phyloP scores from a whole-genome alignment of 1,140 invertebrate species.

The Diploscapter pachys region DNA sequence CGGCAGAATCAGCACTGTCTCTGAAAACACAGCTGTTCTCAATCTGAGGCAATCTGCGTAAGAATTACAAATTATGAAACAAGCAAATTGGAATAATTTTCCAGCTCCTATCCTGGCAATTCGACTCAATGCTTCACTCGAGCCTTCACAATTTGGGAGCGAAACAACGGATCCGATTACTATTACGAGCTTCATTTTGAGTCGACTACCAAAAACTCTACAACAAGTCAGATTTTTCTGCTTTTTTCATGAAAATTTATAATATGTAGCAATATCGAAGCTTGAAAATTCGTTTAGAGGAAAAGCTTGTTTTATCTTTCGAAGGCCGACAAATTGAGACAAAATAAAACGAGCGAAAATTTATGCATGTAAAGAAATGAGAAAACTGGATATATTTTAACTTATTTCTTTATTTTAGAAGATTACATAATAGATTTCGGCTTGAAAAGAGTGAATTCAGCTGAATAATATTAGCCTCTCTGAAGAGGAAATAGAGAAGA shows the following conservation, averaged over 20 bases:
- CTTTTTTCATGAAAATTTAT: slow-evolving; percentile 8
- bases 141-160: slow-evolving; percentile 28
- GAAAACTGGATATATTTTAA: too few species aligned
- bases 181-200: slow-evolving; percentile 32
- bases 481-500: too few species aligned
- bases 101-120: slow-evolving; percentile 26
- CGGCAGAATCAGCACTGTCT: slow-evolving; percentile 19
- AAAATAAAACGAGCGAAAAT: too few species aligned
- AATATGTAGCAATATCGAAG: neutral
- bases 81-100: neutral
- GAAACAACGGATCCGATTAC: slow-evolving; percentile 25
- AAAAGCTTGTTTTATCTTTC: too few species aligned
- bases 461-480: too few species aligned
- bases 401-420: too few species aligned
- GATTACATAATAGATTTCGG: too few species aligned
- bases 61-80: neutral
- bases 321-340: too few species aligned
- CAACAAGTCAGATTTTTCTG: slow-evolving; percentile 16
- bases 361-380: too few species aligned
- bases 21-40: slow-evolving; percentile 23
- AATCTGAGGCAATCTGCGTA: slow-evolving; percentile 29
- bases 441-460: too few species aligned
- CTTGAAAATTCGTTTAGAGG: slow-evolving; percentile 6
- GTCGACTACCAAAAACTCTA: slow-evolving; percentile 25
- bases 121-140: slow-evolving; percentile 25